Evolutionary conservation across 64 coral and sea anemone genomes (phyloP), one percentile per base, ranked within the genome.

Genomic region (Montipora sp.): DNA sequence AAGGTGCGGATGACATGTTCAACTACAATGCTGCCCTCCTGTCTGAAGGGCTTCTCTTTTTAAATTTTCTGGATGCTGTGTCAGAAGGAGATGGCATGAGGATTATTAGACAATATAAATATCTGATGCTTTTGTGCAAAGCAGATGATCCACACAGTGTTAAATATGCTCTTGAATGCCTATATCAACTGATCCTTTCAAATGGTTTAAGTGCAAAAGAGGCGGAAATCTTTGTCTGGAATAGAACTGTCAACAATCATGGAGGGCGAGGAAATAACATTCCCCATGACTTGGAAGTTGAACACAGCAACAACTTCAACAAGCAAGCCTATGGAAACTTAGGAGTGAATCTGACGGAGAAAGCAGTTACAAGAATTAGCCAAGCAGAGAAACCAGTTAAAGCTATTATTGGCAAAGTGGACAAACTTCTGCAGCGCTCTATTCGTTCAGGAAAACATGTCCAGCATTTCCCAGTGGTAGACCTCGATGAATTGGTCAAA

Each of bases 31-130:
- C 59, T 79, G 75, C 82, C 63, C 61, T 87, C 15, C 51, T 93
- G 49, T 45, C 60, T 71, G 91, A 93, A 13, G 91, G 91, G 11
- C 73, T 93, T 8, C 69, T 87, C 50, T 93, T 93, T 57, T 59
- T 93, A 47, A 93, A 87, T 57, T 87, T 93, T 58, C 46, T 93
- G 21, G 91, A 93, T 87, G 70, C 91, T 57, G 76, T 93, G 2
- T 19, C 53, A 63, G 91, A 93, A 46, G 91, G 72, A 47, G 91
- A 93, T 87, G 91, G 81, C 19, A 49, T 45, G 7, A 43, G 91
- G 85, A 78, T 93, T 18, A 67, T 87, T 15, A 20, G 81, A 15
- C 81, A 93, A 23, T 93, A 78, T 61, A 93, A 93, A 70, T 93
- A 77, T 63, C 74, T 93, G 23, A 77, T 93, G 73, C 43, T 87